Conservation (phyloP, 2,888 invertebrate genomes). For the Rotaria socialis region DNA sequence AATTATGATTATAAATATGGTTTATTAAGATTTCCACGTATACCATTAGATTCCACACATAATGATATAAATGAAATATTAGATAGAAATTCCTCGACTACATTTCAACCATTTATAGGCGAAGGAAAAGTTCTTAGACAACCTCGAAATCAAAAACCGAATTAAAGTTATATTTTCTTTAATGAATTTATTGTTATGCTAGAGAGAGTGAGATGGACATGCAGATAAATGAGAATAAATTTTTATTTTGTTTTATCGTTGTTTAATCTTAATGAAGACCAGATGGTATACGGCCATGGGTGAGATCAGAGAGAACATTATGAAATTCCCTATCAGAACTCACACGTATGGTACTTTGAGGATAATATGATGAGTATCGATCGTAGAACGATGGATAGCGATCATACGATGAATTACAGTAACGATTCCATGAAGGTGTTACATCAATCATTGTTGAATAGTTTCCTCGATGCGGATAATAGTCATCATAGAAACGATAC, state of each 20-base stretch:
- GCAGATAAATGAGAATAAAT: not conserved
- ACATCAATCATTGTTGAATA: not conserved
- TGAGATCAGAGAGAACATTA: not conserved
- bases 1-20: slow-evolving; percentile 44
- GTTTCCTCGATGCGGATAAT: not conserved
- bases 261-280: not conserved
- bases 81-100: not conserved
- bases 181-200: not conserved
- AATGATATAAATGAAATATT: not conserved
- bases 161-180: too few species aligned
- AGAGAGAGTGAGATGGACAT: not conserved
- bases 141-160: not conserved
- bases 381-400: not conserved
- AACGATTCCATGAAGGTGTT: not conserved
- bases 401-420: not conserved
- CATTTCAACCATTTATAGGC: slow-evolving; percentile 27
- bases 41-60: not conserved
- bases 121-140: slow-evolving; percentile 29
- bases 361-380: not conserved
- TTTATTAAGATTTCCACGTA: slow-evolving; percentile 38
- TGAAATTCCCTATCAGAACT: not conserved
- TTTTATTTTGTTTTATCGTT: not conserved
- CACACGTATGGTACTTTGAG: not conserved
- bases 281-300: not conserved
- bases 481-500: not conserved